Base-by-base conservation (phyloP, 2,113 vertebrate species). In the Ahaetulla prasina region DNA sequence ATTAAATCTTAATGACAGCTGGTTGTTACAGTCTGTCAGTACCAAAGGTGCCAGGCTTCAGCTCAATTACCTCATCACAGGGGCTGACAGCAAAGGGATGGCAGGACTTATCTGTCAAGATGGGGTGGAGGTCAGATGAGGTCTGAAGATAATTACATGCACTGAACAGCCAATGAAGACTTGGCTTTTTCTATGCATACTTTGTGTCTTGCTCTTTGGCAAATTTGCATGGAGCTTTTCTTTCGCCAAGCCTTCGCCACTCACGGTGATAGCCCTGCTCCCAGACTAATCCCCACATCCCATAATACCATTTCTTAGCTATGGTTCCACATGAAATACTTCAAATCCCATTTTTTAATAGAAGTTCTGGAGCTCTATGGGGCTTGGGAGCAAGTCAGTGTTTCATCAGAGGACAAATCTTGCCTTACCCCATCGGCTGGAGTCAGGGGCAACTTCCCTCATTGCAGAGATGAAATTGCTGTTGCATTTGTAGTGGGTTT, bases 101-200 rank as follows among this genome's bases (percentile, higher is more conserved):
- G 47, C 35, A 53, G n/a, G 89, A 22, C 68, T 94, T 93, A 85
- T 89, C 53, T 68, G 88, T 91, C 52, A 52, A 60, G 88, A 53
- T 0, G 0, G 0, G 35, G 87, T 0, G 27, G 35, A 68, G 55
- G 50, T 88, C 57, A 94, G 85, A 55, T 87, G 52, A 18, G 22
- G 16, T 39, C 50, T 54, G 0, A 0, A 94, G 89, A 85, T 87
- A n/a, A 74, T 90, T 94, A 60, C 45, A 84, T 55, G 49, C 11
- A 50, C 11, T 50, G 53, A 92, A 57, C 88, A 89, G 45, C 45
- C 9, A 23, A 8, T 27, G 12, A 20, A 85, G 4, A 60, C 85
- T 92, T 89, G 45, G 35, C n/a, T 60, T 89, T 92, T 84, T 85
- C 11, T 30, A 63, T 14, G 30, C 35, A 22, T 10, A n/a, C 18